These are phyloP conservation scores for Triplophysa dalaica DNA, from an alignment of 2,113 vertebrate genomes.

Conservation along the genomic window DNA sequence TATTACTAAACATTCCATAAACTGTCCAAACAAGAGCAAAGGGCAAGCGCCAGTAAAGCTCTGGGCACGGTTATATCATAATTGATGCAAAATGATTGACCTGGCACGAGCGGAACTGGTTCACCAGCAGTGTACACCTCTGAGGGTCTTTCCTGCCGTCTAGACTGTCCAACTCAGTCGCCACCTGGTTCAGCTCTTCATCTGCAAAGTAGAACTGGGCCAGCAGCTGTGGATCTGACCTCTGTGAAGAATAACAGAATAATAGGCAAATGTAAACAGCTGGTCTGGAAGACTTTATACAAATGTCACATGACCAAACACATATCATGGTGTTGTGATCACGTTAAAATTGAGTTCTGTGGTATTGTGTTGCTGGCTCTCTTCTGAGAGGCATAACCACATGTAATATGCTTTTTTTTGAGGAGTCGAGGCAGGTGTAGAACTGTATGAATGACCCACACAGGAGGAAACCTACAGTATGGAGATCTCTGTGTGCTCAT, in stretches of 20 bases:
- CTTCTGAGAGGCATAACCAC: neutral
- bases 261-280: slow-evolving; percentile 31
- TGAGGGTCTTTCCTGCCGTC: slow-evolving; percentile 96
- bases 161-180: slow-evolving; percentile 92
- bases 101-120: slow-evolving; percentile 98
- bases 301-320: slow-evolving; percentile 3
- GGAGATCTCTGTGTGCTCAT: too few relatives aligned
- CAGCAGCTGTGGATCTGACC: slow-evolving; percentile 93
- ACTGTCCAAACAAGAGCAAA: neutral
- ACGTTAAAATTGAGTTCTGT: neutral
- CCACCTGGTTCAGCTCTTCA: slow-evolving; percentile 95
- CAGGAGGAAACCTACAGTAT: too few relatives aligned
- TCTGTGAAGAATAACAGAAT: slow-evolving; percentile 70
- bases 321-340: neutral
- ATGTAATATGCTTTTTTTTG: too few relatives aligned
- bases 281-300: neutral
- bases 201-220: slow-evolving; percentile 98
- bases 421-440: too few relatives aligned
- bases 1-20: neutral
- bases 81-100: slow-evolving; percentile 65
- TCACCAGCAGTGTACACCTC: slow-evolving; percentile 92
- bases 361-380: neutral
- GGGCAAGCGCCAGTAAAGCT: neutral
- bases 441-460: too few relatives aligned
- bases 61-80: neutral